A percentile compares a stretch with the other conserved stretches of the same genome.
These are phyloP conservation scores for Calliopsis andreniformis DNA, from an alignment of 1,140 invertebrate species.

Conservation along the genomic window DNA sequence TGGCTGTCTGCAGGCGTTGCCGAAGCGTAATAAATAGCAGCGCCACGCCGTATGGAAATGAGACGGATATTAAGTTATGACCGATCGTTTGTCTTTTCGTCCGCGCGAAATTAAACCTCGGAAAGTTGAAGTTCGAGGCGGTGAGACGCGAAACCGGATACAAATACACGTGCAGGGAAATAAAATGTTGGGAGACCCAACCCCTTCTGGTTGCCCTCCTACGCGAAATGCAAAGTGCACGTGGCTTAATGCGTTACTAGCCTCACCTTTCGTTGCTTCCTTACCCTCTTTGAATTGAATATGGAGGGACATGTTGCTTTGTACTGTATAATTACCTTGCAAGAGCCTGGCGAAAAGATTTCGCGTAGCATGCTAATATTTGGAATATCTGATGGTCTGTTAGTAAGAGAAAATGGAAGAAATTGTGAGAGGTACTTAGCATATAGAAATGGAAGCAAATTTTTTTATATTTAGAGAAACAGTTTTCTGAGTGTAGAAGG, in stretches of 20 bases:
- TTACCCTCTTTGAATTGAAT: too few species aligned
- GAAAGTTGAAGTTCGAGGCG: constrained; percentile 32
- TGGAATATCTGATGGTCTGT: too few species aligned
- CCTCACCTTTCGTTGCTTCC: too few species aligned
- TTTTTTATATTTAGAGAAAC: too few species aligned
- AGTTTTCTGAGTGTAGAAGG: too few species aligned
- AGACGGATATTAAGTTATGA: constrained; percentile 68
- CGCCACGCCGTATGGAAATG: constrained; percentile 50
- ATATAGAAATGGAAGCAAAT: too few species aligned
- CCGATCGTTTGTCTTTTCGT: constrained; percentile 54
- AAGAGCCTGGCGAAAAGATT: too few species aligned
- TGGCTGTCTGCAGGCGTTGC: constrained; percentile 46
- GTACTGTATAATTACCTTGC: too few species aligned
- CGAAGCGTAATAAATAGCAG: constrained; percentile 64
- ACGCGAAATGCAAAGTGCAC: background rate
- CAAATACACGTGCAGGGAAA: background rate
- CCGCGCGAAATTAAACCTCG: constrained; percentile 53
- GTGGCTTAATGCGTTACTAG: background rate
- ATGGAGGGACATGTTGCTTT: too few species aligned
- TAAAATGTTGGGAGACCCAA: constrained; percentile 33
- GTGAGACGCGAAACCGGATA: constrained; percentile 33
- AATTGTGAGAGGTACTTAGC: too few species aligned
- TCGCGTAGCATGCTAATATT: too few species aligned
- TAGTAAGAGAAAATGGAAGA: too few species aligned
- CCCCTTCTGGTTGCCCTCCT: constrained; percentile 11